Conservation (phyloP, 2,888 invertebrate species). For the Leucophenga montana region DNA sequence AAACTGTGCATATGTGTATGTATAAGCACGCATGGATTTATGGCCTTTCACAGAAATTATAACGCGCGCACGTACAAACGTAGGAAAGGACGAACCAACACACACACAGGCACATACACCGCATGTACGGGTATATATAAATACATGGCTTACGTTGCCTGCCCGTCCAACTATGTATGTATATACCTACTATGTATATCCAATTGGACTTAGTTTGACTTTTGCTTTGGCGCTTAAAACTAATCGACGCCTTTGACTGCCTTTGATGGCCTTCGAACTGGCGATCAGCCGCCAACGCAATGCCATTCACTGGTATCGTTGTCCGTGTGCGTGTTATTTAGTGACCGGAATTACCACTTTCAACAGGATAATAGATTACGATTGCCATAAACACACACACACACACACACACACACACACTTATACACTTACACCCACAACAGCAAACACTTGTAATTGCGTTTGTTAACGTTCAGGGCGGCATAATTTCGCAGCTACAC, state of each 20-base stretch:
- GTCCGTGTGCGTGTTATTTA: constrained; percentile 47
- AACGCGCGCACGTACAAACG: constrained; percentile 29
- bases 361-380: constrained; percentile 65
- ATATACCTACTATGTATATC: background rate
- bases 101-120: constrained; percentile 23
- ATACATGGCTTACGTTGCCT: constrained; percentile 3
- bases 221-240: constrained; percentile 22
- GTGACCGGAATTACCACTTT: constrained; percentile 66
- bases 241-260: constrained; percentile 26
- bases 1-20: constrained; percentile 67
- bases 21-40: constrained; percentile 61
- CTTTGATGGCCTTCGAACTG: constrained; percentile 12
- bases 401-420: constrained; percentile 25
- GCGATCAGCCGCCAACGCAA: background rate
- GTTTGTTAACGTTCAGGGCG: constrained; percentile 50
- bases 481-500: constrained; percentile 31
- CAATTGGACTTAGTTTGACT: constrained; percentile 17
- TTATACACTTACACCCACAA: constrained; percentile 31
- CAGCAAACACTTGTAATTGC: constrained; percentile 59
- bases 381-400: constrained; percentile 39
- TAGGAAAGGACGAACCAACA: constrained; percentile 44
- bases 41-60: constrained; percentile 66
- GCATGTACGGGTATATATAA: background rate
- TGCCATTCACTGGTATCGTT: background rate
- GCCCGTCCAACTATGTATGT: background rate